Evolutionary conservation across 2,113 vertebrate species (phyloP).

Genomic region (Stigmatopora argus): DNA sequence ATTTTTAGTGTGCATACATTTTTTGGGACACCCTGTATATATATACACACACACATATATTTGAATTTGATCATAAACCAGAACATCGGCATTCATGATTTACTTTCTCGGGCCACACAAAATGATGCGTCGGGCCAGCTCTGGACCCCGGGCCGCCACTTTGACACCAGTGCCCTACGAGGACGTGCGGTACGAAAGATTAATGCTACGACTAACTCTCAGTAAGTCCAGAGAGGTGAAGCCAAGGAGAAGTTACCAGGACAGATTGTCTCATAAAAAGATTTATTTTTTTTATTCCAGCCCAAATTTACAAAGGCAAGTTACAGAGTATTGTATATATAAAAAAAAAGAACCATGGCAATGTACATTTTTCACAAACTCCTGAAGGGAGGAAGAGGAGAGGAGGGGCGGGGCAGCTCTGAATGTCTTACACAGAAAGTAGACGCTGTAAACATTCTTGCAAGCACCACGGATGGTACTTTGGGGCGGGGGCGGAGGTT

Average conservation of each 20-base stretch:
- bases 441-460: conserved; percentile 82
- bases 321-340: conserved; percentile 88
- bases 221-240: neutral
- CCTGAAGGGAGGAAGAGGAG: conserved; percentile 69
- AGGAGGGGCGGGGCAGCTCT: conserved; percentile 54
- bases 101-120: too few relatives aligned
- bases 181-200: too few relatives aligned
- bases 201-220: neutral
- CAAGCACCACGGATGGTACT: conserved; percentile 70
- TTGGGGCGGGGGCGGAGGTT: neutral
- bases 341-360: conserved; percentile 87
- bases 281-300: conserved; percentile 88
- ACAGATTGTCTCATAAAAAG: conserved; percentile 97
- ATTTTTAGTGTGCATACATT: too few relatives aligned
- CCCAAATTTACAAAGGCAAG: conserved; percentile 95
- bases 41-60: too few relatives aligned
- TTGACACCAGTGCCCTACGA: too few relatives aligned
- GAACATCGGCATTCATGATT: too few relatives aligned
- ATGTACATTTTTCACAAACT: conserved; percentile 94
- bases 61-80: too few relatives aligned
- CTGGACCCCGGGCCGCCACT: too few relatives aligned
- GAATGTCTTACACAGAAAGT: conserved; percentile 80
- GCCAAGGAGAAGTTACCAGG: conserved; percentile 46
- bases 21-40: too few relatives aligned
- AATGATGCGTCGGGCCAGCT: too few relatives aligned